Evolutionary conservation across 2,888 invertebrate genomes (phyloP), one percentile per base, ranked within the genome.

Genomic region (Drosophila melanosoma): DNA sequence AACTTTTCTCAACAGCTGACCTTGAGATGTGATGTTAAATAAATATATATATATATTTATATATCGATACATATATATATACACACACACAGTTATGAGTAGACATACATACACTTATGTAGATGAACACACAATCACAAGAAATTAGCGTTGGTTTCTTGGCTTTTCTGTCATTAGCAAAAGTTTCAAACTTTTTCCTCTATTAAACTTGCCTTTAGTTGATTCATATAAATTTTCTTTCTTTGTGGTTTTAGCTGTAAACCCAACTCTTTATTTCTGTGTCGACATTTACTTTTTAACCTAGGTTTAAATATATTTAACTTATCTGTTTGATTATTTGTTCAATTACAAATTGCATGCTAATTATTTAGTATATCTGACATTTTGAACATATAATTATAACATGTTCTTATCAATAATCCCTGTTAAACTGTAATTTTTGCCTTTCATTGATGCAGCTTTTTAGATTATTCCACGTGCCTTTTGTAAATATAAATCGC

Each of bases 1-100:
- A 81, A 79, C 54, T 74, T 81, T 69, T 67, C 36, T 54, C 69
- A 76, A 45, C 33, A 48, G 48, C 15, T 48, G 69, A 59, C 69
- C 69, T 69, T 40, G 48, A 26, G 42, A 29, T 12, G 51, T 36
- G 52, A 69, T 65, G 52, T 23, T 54, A 15, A 33, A 35, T 38
- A 48, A 64, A 53, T 8, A 17, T 8, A 17, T 45, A 12, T 20
- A 17, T 17, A 15, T 0, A 7, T 45, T 11, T 11, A 40, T 4
- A 10, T 5, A 5, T 42, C 2, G 6, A 0, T 2, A n/a, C 32
- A 15, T 36, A 38, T 38, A 40, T 3, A 40, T 20, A 6, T 42
- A n/a, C 29, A n/a, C 42, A 32, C n/a, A 45, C 3, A 20, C 8
- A 10, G n/a, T 5, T 40, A 40, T 10, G 40, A 5, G 40, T 10